A percentile compares a stretch with the other conserved stretches of the same genome.
These are phyloP conservation scores for Alectura lathami DNA, from an alignment of 2,113 vertebrate species.

Conservation along the genomic window DNA sequence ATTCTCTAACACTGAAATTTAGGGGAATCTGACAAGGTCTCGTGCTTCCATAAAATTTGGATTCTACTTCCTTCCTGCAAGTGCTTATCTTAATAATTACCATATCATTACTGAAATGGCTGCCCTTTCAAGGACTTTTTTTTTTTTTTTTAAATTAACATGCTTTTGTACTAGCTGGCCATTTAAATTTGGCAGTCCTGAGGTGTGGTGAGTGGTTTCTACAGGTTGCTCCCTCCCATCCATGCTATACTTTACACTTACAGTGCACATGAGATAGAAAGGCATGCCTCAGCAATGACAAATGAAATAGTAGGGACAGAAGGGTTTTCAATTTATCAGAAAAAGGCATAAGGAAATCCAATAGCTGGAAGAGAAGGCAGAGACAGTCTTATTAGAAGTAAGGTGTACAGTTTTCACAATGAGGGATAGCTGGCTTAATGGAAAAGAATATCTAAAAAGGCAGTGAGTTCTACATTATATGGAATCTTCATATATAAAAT, in stretches of 20 bases:
- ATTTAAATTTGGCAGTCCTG: neutral
- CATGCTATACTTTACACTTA: neutral
- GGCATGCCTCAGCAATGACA: constrained; percentile 10
- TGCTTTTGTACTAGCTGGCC: neutral
- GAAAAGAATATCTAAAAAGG: constrained; percentile 20
- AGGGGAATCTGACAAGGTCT: neutral
- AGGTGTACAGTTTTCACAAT: neutral
- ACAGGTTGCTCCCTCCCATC: neutral
- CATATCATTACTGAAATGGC: constrained; percentile 3
- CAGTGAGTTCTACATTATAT: neutral
- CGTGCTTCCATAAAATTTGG: constrained; percentile 12
- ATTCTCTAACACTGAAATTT: neutral
- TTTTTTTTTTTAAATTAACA: neutral
- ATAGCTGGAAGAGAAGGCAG: constrained; percentile 12
- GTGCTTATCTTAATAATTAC: constrained; percentile 30
- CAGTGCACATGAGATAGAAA: neutral
- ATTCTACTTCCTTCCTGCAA: neutral
- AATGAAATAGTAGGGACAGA: constrained; percentile 26
- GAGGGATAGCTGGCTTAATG: constrained; percentile 11
- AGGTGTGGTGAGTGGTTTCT: neutral
- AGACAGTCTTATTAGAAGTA: constrained; percentile 2
- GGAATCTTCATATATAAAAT: neutral
- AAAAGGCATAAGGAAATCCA: constrained; percentile 42
- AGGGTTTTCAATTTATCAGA: constrained; percentile 39
- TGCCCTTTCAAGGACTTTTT: neutral